These are phyloP conservation scores for Hirtodrosophila duncani DNA, from an alignment of 2,888 invertebrate genomes.

Conservation along the genomic window DNA sequence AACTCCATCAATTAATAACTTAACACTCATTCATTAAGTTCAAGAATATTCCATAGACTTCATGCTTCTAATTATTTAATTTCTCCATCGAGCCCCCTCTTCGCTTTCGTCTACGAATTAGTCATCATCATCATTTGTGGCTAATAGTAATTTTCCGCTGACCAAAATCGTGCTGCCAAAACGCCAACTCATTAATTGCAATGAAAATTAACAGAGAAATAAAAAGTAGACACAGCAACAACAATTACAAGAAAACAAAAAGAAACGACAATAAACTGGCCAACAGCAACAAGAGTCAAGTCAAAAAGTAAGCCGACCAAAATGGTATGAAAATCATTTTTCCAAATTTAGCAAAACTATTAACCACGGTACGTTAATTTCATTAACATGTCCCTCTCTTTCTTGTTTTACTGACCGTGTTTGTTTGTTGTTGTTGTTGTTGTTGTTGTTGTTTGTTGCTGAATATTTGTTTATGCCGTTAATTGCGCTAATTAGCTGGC, in stretches of 20 bases:
- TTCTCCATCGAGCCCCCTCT: too few relatives aligned
- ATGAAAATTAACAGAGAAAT: conserved; percentile 48
- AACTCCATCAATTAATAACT: too few relatives aligned
- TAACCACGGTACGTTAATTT: conserved; percentile 69
- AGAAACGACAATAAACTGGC: neutral
- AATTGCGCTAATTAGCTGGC: conserved; percentile 64
- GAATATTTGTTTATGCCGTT: conserved; percentile 39
- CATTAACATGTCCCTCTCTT: conserved; percentile 53
- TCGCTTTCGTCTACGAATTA: conserved; percentile 14
- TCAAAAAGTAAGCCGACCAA: conserved; percentile 12
- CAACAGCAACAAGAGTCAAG: conserved; percentile 1
- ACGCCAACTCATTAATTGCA: conserved; percentile 40
- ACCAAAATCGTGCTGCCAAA: conserved; percentile 40
- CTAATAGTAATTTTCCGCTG: conserved; percentile 55
- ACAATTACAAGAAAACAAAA: conserved; percentile 20
- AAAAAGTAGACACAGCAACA: too few relatives aligned
- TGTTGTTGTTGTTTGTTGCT: neutral
- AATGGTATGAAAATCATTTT: conserved; percentile 49
- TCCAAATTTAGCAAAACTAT: conserved; percentile 67
- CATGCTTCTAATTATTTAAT: too few relatives aligned
- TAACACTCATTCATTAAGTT: too few relatives aligned
- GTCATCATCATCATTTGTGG: neutral
- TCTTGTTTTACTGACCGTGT: conserved; percentile 50
- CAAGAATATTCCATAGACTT: too few relatives aligned
- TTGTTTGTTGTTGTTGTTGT: conserved; percentile 10